Conservation (phyloP, 2,888 invertebrate genomes). For the Priocnemis perturbator region DNA sequence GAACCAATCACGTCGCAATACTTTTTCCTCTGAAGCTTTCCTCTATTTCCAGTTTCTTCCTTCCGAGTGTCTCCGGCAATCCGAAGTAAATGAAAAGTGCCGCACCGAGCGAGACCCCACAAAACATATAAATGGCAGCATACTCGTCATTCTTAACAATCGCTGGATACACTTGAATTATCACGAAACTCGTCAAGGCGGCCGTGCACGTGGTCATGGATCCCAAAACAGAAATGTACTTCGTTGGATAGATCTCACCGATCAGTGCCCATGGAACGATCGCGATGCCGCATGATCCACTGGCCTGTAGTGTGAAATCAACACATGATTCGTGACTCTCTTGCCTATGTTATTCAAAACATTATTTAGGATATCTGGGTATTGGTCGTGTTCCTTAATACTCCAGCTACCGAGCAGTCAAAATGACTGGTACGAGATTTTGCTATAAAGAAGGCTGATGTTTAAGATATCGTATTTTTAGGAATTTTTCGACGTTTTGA, state of each 20-base stretch:
- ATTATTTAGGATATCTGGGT: no score
- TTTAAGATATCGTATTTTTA: no score
- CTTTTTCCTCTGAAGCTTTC: conserved; percentile 38
- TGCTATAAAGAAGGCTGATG: no score
- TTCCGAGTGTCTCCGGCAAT: conserved; percentile 67
- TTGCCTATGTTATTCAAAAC: no score
- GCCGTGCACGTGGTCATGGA: conserved; percentile 74
- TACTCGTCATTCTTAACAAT: conserved; percentile 39
- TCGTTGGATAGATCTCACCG: conserved; percentile 76
- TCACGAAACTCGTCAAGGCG: conserved; percentile 75
- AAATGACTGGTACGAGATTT: no score
- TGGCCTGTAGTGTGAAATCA: conserved; percentile 44
- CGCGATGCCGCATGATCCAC: conserved; percentile 75
- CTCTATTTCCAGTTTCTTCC: conserved; percentile 63
- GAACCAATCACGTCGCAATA: no score
- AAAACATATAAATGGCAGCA: conserved; percentile 64
- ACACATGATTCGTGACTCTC: no score
- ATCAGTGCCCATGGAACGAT: conserved; percentile 77
- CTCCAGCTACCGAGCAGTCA: no score
- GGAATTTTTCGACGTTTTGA: no score
- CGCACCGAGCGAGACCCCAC: conserved; percentile 54
- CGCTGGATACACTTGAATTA: conserved; percentile 75
- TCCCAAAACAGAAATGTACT: conserved; percentile 75
- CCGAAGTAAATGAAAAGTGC: conserved; percentile 63
- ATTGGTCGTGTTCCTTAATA: no score